Evolutionary conservation across 2,113 vertebrate species (phyloP), one percentile per base, ranked within the genome.

Genomic region (Calidris pygmaea): DNA sequence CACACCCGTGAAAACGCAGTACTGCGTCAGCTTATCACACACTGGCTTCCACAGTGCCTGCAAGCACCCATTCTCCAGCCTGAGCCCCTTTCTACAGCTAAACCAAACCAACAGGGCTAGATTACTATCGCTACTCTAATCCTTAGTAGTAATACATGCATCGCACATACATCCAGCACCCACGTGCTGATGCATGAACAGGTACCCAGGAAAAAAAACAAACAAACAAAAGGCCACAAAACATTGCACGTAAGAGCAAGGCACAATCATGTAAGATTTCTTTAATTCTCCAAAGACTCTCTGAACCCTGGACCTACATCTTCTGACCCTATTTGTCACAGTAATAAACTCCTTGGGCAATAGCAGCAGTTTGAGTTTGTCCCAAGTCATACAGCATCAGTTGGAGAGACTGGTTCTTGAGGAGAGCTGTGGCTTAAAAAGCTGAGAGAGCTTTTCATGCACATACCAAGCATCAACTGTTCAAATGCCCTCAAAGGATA

Each of bases 401-500:
- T 59, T 92, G 85, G 58, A 97, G 66, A 41, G 90, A 87, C 35
- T 1, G 0, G 17, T n/a, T 96, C 93, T 88, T 37, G 50, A 91
- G 65, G 59, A 97, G 66, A 95, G 30, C 83, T 84, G 41, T 1
- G 10, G 63, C 71, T 96, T 74, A 70, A 95, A 87, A 87, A 95
- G 71, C 66, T 87, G 72, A 68, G 67, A 59, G 88, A 77, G 45
- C n/a, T 94, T 97, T 96, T 96, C 87, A 80, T 56, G 89, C 56
- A 82, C 92, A 96, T 90, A 67, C 81, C 27, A 43, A 93, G 74
- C 87, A 89, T 72, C 89, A 95, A 74, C 85, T 71, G 59, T 55
- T 95, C 93, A 94, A 97, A 97, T 7, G 74, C 75, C 87, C 95
- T 95, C 96, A 94, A 92, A 89, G 85, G 90, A 97, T 45, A 63